These are phyloP conservation scores for Brachyhypopomus occidentalis DNA, from an alignment of 2,113 vertebrate species.

Conservation along the genomic window DNA sequence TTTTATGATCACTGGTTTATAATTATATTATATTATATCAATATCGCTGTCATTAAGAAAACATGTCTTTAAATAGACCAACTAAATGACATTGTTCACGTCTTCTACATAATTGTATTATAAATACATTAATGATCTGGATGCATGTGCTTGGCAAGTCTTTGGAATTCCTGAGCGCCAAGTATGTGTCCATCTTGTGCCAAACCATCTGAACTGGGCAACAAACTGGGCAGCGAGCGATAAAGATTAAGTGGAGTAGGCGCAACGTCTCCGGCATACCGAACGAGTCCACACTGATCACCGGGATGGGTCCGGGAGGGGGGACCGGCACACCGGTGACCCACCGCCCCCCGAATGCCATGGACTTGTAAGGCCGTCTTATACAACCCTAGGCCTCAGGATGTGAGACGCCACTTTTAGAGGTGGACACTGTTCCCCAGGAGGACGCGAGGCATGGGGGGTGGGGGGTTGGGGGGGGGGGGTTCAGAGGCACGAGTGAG, in stretches of 20 bases:
- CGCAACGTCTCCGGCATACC: too few species aligned
- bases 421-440: constrained; percentile 59
- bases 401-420: constrained; percentile 72
- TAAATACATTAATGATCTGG: constrained; percentile 30
- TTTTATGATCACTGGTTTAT: too few species aligned
- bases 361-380: constrained; percentile 78
- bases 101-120: constrained; percentile 25
- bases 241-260: constrained; percentile 58
- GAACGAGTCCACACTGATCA: background rate
- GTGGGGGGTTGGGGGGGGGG: constrained; percentile 42
- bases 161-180: background rate
- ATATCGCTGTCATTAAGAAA: constrained; percentile 34
- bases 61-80: constrained; percentile 44
- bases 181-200: constrained; percentile 45
- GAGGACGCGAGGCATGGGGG: constrained; percentile 63
- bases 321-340: background rate
- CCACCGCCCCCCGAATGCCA: constrained; percentile 68
- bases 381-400: constrained; percentile 61
- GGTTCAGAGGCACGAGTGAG: constrained; percentile 61
- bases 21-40: too few species aligned
- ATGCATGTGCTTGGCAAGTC: constrained; percentile 31
- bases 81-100: constrained; percentile 38
- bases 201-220: constrained; percentile 52
- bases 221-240: constrained; percentile 43
- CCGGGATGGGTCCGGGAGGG: background rate